A percentile compares a stretch with the other conserved stretches of the same genome.
Conservation (phyloP, 2,888 invertebrate genomes). For the Drosophila cognata region DNA sequence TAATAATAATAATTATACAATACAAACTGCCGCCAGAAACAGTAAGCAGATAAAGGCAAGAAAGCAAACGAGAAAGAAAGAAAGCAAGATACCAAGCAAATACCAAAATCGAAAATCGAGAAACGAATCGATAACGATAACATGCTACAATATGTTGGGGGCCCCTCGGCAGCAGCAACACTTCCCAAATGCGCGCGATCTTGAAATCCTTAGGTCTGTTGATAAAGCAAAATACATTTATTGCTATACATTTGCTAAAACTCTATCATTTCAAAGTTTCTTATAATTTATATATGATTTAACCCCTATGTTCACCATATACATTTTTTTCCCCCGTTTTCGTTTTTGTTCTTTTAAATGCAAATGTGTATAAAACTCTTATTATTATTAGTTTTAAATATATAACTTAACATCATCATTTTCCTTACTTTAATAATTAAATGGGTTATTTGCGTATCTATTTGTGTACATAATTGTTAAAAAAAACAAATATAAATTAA, state of each 20-base stretch:
- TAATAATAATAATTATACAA: not conserved
- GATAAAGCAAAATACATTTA: slow-evolving; percentile 58
- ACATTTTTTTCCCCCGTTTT: slow-evolving; percentile 20
- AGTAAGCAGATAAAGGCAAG: slow-evolving; percentile 10
- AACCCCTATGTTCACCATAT: slow-evolving; percentile 49
- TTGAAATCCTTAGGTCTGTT: slow-evolving; percentile 62
- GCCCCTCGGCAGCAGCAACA: slow-evolving; percentile 61
- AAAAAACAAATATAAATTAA: slow-evolving; percentile 12
- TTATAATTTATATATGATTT: slow-evolving; percentile 47
- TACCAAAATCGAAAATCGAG: slow-evolving; percentile 12
- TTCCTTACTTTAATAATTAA: slow-evolving; percentile 46
- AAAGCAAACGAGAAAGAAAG: slow-evolving; percentile 14
- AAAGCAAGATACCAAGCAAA: slow-evolving; percentile 24
- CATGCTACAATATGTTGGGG: slow-evolving; percentile 33
- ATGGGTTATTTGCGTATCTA: slow-evolving; percentile 64
- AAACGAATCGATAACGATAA: slow-evolving; percentile 26
- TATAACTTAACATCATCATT: slow-evolving; percentile 43
- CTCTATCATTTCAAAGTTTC: slow-evolving; percentile 34
- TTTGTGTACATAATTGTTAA: slow-evolving; percentile 65
- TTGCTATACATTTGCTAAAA: slow-evolving; percentile 60
- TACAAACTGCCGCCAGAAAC: slow-evolving; percentile 22
- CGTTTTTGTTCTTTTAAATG: slow-evolving; percentile 38
- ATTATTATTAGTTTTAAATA: slow-evolving; percentile 47
- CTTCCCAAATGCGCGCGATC: slow-evolving; percentile 23
- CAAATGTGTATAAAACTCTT: slow-evolving; percentile 52